These are phyloP conservation scores for Oligia latruncula DNA, from an alignment of 2,888 invertebrate genomes.

Conservation along the genomic window DNA sequence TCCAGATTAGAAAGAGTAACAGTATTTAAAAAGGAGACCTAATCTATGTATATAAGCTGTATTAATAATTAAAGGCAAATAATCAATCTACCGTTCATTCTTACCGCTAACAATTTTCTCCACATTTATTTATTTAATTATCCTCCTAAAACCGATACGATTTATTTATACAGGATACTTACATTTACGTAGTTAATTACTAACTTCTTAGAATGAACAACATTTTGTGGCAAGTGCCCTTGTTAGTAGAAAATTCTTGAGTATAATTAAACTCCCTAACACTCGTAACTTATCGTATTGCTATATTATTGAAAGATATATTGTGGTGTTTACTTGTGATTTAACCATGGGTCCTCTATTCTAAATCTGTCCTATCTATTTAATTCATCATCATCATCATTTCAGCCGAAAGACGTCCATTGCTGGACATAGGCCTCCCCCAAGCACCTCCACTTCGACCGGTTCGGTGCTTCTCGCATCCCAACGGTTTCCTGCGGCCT, in stretches of 20 bases:
- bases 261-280: background rate
- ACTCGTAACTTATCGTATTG: background rate
- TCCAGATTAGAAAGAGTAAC: background rate
- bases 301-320: constrained; percentile 1
- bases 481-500: too few species aligned
- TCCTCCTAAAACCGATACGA: background rate
- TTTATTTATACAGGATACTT: background rate
- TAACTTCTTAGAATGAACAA: background rate
- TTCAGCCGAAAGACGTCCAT: too few species aligned
- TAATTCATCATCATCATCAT: too few species aligned
- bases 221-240: constrained; percentile 4
- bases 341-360: background rate
- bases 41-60: background rate
- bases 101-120: background rate
- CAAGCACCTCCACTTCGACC: too few species aligned
- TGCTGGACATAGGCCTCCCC: too few species aligned
- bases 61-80: background rate
- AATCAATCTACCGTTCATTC: background rate
- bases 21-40: background rate
- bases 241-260: background rate
- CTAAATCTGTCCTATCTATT: background rate
- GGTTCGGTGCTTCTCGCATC: too few species aligned
- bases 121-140: too few species aligned
- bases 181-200: background rate
- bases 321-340: background rate